Percentiles rank a stretch among this genome's conserved stretches.
phyloP scores from a whole-genome alignment of 2,797 vertebrate species.

The Poeciliopsis turneri region DNA sequence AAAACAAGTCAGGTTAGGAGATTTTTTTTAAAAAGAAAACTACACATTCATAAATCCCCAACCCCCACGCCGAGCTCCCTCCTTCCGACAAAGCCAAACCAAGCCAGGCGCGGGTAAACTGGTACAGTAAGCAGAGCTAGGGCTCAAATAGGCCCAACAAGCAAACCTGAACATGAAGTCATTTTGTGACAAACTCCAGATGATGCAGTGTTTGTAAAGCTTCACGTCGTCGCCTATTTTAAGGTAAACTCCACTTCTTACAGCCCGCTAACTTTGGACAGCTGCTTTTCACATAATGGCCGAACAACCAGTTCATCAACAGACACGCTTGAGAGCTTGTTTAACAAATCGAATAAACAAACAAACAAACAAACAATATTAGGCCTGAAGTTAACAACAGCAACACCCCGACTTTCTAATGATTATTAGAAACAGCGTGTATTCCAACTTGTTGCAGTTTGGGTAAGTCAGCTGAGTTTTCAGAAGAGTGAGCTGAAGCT shows the following conservation, averaged over 20 bases:
- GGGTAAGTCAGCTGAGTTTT: conserved; percentile 2
- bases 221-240: background rate
- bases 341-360: background rate
- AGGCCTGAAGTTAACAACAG: background rate
- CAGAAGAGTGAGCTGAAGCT: background rate
- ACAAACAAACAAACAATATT: background rate
- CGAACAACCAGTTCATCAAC: conserved; percentile 9
- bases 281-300: conserved; percentile 70
- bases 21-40: conserved; percentile 11
- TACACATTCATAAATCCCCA: conserved; percentile 61
- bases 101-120: conserved; percentile 68
- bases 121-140: conserved; percentile 48
- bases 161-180: rapidly evolving
- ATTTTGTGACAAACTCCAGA: rapidly evolving
- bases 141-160: conserved; percentile 22
- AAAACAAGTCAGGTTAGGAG: conserved; percentile 16
- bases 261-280: conserved; percentile 36
- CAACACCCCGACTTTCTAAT: background rate
- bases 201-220: rapidly evolving
- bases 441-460: background rate
- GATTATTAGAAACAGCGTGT: background rate
- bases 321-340: conserved; percentile 1
- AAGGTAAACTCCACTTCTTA: background rate
- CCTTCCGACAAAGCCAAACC: conserved; percentile 75
- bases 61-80: conserved; percentile 75